These are phyloP conservation scores for Rhyacichthys aspro DNA, from an alignment of 2,797 vertebrate species.

Conservation along the genomic window DNA sequence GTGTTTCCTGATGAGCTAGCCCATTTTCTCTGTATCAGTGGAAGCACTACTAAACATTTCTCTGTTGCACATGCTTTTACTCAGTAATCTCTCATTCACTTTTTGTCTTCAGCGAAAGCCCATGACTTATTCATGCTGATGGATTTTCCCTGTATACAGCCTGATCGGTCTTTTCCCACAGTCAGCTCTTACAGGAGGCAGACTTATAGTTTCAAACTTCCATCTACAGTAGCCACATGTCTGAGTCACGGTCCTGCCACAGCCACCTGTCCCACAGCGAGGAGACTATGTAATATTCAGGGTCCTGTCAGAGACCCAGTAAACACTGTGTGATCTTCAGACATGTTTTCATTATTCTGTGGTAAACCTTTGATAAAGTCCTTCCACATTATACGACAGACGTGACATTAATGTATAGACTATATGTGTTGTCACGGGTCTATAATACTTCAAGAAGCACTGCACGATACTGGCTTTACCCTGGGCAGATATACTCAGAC, in stretches of 20 bases:
- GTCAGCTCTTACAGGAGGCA: conserved; percentile 62
- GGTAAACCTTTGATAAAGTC: too few species aligned
- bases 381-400: too few species aligned
- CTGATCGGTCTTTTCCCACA: conserved; percentile 48
- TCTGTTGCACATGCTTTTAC: conserved; percentile 70
- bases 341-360: not conserved
- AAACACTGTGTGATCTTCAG: not conserved
- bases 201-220: conserved; percentile 26
- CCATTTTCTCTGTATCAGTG: conserved; percentile 32
- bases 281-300: conserved; percentile 8
- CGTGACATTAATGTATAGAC: too few species aligned
- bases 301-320: not conserved
- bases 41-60: conserved; percentile 64
- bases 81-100: conserved; percentile 62
- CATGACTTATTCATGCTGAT: conserved; percentile 86
- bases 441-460: too few species aligned
- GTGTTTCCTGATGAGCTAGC: not conserved
- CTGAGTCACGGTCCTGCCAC: conserved; percentile 40
- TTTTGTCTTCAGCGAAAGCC: conserved; percentile 66
- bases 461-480: too few species aligned
- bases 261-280: conserved; percentile 18
- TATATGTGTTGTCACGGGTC: too few species aligned
- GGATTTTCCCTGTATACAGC: conserved; percentile 79
- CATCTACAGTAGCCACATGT: conserved; percentile 8
- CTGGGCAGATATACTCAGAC: too few species aligned